A percentile compares a stretch with the other conserved stretches of the same genome.
phyloP scores from a whole-genome alignment of 2,888 invertebrate species.

The Brenthis hecate region DNA sequence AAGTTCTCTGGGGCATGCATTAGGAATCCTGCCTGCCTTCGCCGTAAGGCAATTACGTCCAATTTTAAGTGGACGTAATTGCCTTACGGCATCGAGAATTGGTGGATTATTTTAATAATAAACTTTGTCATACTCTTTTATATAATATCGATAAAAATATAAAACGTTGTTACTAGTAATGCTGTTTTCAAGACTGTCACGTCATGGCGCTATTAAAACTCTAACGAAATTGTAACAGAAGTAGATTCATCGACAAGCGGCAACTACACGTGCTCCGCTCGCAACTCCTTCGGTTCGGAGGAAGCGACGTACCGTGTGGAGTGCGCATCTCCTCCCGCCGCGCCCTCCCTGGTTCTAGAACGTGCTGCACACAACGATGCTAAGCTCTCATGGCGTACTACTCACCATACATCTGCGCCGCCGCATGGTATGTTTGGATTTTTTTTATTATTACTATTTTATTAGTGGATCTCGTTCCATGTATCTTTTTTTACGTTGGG shows the following conservation, averaged over 20 bases:
- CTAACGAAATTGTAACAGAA: conserved; percentile 65
- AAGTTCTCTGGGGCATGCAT: too few species aligned
- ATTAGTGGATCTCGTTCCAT: neutral
- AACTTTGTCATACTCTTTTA: too few species aligned
- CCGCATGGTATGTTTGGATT: conserved; percentile 60
- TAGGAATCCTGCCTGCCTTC: too few species aligned
- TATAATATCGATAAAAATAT: too few species aligned
- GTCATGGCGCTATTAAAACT: too few species aligned
- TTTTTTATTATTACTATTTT: neutral
- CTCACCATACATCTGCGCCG: conserved; percentile 83
- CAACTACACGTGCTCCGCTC: conserved; percentile 91
- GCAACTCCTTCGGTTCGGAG: conserved; percentile 92
- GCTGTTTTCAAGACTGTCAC: too few species aligned
- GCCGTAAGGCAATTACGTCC: too few species aligned
- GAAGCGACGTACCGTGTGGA: conserved; percentile 90
- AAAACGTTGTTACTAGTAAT: too few species aligned
- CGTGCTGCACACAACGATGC: conserved; percentile 87
- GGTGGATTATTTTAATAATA: too few species aligned
- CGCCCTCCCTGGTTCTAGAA: conserved; percentile 86
- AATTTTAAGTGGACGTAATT: too few species aligned
- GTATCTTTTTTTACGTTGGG: too few species aligned
- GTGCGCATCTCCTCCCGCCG: conserved; percentile 88
- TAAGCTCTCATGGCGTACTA: conserved; percentile 69
- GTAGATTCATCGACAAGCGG: conserved; percentile 88
- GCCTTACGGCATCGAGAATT: too few species aligned